Evolutionary conservation across 2,888 invertebrate genomes (phyloP).

Genomic region (Tinea pellionella): DNA sequence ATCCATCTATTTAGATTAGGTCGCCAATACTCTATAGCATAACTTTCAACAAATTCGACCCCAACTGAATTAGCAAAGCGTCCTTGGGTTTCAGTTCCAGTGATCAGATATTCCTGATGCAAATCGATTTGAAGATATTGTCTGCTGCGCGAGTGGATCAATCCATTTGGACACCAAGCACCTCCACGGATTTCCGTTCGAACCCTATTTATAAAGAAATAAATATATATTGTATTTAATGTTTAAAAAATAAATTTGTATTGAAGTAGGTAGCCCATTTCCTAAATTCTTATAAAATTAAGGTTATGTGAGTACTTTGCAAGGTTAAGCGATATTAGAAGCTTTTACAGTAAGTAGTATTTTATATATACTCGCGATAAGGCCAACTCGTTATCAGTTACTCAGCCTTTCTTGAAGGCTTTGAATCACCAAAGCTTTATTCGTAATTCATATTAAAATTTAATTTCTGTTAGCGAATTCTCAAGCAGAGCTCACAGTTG

Average conservation of each 20-base stretch:
- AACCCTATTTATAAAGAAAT: conserved; percentile 68
- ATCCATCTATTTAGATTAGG: conserved; percentile 76
- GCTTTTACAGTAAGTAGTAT: background rate
- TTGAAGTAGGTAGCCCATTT: too few relatives aligned
- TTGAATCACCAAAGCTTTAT: conserved; percentile 7
- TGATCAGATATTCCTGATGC: conserved; percentile 79
- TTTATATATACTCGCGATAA: background rate
- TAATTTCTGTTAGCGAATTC: conserved; percentile 60
- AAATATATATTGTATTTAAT: background rate
- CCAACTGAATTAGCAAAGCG: conserved; percentile 92
- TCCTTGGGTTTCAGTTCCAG: conserved; percentile 89
- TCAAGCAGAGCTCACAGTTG: conserved; percentile 48
- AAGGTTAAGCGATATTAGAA: background rate
- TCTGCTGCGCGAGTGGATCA: conserved; percentile 78
- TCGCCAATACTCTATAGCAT: conserved; percentile 85
- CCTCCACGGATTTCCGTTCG: conserved; percentile 88
- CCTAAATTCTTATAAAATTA: background rate
- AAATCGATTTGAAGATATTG: conserved; percentile 89
- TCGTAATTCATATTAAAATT: conserved; percentile 59
- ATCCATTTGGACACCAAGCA: conserved; percentile 91
- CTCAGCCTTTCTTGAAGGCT: background rate
- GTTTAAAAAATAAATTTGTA: too few relatives aligned
- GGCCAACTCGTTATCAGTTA: conserved; percentile 7
- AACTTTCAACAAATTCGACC: conserved; percentile 87
- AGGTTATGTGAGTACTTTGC: background rate